Evolutionary conservation across 2,797 vertebrate species (phyloP), one percentile per base, ranked within the genome.

Genomic region (Lacerta viridis): DNA sequence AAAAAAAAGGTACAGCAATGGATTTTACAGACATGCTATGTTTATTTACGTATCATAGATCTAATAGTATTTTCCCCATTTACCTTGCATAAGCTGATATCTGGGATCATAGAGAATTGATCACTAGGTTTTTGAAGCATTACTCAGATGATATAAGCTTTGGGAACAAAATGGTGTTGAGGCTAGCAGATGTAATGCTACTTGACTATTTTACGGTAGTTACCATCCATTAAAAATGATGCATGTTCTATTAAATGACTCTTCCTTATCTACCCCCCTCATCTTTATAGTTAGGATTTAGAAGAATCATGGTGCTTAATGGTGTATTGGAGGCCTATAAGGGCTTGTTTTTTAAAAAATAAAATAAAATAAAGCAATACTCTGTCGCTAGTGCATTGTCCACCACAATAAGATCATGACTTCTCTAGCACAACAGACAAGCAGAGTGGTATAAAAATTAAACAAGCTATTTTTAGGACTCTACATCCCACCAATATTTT

Each of bases 401-500:
- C 89, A 91, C 90, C 79, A 87, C 81, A 86, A 84, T 0, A 1
- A 69, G 91, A 87, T 95, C 93, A 95, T 94, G 95, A 96, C 93
- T 88, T 94, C 95, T 95, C 89, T 77, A 64, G 11, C 25, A 0
- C 87, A 93, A 92, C 75, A 91, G 94, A 93, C 91, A 95, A 90
- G 75, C 86, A 93, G 94, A 94, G 93, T 91, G 89, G 90, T 89
- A 93, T 91, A 88, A 93, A 95, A 95, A 93, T 7, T 89, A 96
- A 96, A 90, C 89, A 93, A 95, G 89, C 93, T 94, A 93, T 93
- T 93, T 96, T 96, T 95, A 96, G 96, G 94, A 92, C 96, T 97
- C 95, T 96, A 93, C 93, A 90, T 95, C 92, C 94, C 94, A 85
- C 94, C 95, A 95, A 94, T 90, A 95, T 94, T 96, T 97, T 96